phyloP scores from a whole-genome alignment of 2,113 vertebrate genomes.

The Ploceus nigricollis region DNA sequence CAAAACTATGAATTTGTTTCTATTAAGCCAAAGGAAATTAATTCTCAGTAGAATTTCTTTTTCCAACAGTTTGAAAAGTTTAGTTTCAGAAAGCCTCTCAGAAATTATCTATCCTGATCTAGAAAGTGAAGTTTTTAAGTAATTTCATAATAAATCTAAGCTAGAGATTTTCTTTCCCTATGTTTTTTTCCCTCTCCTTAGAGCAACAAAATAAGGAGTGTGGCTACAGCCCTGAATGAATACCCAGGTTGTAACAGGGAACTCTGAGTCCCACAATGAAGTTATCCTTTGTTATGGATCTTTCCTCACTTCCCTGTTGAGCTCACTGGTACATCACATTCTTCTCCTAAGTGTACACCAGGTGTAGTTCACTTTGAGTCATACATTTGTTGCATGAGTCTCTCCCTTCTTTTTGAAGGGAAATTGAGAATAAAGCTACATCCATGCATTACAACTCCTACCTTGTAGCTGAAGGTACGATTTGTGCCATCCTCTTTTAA shows the following conservation, averaged over 20 bases:
- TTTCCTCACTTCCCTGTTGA: background rate
- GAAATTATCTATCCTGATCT: background rate
- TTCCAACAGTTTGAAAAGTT: background rate
- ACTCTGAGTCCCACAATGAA: background rate
- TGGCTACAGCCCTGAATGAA: background rate
- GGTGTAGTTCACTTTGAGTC: background rate
- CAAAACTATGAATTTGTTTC: background rate
- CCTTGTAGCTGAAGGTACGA: background rate
- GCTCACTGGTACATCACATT: rapidly evolving
- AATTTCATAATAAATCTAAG: background rate
- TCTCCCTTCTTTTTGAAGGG: background rate
- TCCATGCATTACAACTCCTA: background rate
- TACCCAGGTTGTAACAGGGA: background rate
- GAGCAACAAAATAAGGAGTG: background rate
- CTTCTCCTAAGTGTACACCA: background rate
- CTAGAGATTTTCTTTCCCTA: background rate
- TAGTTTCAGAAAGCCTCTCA: background rate
- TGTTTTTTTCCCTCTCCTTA: background rate
- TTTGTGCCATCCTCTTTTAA: background rate
- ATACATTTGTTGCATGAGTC: background rate
- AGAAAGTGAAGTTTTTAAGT: background rate
- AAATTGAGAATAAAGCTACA: background rate
- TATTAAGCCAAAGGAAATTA: background rate
- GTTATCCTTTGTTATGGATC: background rate
- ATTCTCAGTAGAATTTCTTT: background rate